Evolutionary conservation across 2,113 vertebrate genomes (phyloP).

Genomic region (Thunnus thynnus): DNA sequence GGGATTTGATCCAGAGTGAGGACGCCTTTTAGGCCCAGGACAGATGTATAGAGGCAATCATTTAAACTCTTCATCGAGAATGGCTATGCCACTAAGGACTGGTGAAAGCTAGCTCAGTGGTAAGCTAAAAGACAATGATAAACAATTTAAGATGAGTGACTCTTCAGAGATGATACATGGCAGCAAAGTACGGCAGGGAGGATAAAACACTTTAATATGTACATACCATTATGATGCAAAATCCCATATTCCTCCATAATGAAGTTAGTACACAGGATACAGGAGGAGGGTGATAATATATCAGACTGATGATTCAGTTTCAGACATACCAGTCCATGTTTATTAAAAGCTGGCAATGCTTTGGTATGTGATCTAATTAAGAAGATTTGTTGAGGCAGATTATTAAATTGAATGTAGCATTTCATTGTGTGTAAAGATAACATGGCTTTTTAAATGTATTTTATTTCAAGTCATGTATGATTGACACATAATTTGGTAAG

Average conservation of each 20-base stretch:
- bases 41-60: slow-evolving; percentile 47
- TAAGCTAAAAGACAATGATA: slow-evolving; percentile 29
- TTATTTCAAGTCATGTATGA: too few species aligned
- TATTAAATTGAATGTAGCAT: too few species aligned
- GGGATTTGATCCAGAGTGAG: slow-evolving; percentile 71
- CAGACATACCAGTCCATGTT: not conserved
- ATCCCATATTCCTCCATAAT: slow-evolving; percentile 3
- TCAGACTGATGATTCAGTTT: not conserved
- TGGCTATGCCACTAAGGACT: not conserved
- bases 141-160: slow-evolving; percentile 43
- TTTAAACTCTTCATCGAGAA: slow-evolving; percentile 45
- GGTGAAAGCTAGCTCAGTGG: slow-evolving; percentile 10
- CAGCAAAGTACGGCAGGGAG: not conserved
- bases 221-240: slow-evolving; percentile 18
- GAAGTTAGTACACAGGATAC: not conserved
- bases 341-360: not conserved
- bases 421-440: too few species aligned
- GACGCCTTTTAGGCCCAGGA: slow-evolving; percentile 37
- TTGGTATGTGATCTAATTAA: not conserved
- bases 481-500: too few species aligned
- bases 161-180: slow-evolving; percentile 8
- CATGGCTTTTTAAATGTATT: too few species aligned
- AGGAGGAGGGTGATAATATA: slow-evolving; percentile 10
- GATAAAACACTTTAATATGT: slow-evolving; percentile 26
- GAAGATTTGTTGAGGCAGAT: too few species aligned